Conservation (phyloP, 2,797 vertebrate genomes). For the Falco novaeseelandiae region DNA sequence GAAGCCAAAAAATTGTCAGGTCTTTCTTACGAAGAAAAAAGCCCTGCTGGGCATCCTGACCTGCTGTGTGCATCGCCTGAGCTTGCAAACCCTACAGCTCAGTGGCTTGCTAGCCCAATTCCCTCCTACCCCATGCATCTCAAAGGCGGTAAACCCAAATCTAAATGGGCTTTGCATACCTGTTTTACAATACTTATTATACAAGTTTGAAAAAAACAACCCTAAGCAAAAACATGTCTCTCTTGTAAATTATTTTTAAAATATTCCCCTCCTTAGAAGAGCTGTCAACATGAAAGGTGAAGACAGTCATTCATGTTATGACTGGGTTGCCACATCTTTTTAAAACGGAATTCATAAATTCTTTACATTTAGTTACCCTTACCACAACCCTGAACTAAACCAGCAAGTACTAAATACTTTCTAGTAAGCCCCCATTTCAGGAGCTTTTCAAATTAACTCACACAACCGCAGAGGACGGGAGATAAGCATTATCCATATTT, state of each 20-base stretch:
- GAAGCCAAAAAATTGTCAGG: background rate
- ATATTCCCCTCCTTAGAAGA: background rate
- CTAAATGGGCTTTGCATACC: background rate
- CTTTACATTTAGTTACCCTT: background rate
- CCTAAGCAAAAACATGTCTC: accelerated
- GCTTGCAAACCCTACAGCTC: background rate
- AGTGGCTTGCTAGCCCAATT: background rate
- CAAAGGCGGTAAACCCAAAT: background rate
- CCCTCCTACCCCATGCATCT: background rate
- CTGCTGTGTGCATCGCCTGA: background rate
- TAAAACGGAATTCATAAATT: background rate
- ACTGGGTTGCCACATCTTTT: background rate
- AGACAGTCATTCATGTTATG: accelerated
- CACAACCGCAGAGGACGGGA: background rate
- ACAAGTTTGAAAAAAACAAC: background rate
- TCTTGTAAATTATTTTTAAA: background rate
- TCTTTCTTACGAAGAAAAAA: background rate
- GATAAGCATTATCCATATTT: background rate
- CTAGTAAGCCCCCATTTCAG: background rate
- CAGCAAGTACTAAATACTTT: background rate
- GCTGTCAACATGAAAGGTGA: background rate
- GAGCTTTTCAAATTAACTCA: background rate
- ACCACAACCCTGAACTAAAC: background rate
- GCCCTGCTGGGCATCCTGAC: background rate
- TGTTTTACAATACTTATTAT: background rate